These are phyloP conservation scores for Nephrocerus scutellatus DNA, from an alignment of 2,888 invertebrate genomes.

Conservation along the genomic window DNA sequence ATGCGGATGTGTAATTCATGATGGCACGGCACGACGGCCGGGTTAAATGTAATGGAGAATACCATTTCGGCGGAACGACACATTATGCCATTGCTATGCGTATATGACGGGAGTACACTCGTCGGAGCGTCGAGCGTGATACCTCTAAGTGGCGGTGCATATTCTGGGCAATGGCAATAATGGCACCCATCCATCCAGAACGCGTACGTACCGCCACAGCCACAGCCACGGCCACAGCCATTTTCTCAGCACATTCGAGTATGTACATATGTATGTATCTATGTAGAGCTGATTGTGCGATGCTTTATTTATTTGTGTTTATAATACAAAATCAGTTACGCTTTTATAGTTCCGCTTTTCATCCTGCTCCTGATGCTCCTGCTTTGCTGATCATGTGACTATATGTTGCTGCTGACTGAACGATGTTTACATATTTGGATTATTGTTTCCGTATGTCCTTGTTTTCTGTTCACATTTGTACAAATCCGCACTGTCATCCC, in stretches of 20 bases:
- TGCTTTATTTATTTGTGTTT: conserved; percentile 48
- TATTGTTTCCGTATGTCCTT: conserved; percentile 43
- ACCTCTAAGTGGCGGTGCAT: background rate
- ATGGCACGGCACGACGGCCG: conserved; percentile 20
- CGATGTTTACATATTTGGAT: conserved; percentile 45
- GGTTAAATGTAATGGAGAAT: conserved; percentile 43
- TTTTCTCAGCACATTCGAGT: background rate
- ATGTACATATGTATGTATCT: conserved; percentile 14
- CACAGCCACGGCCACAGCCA: background rate
- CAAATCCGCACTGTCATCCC: conserved; percentile 10
- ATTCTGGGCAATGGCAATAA: conserved; percentile 2
- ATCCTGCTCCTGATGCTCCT: conserved; percentile 3
- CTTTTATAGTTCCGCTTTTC: conserved; percentile 32
- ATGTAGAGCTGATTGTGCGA: conserved; percentile 13
- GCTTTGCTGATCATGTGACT: conserved; percentile 10
- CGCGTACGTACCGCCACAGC: conserved; percentile 2
- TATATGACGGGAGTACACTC: conserved; percentile 9
- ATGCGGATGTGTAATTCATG: too few relatives aligned
- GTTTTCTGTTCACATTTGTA: conserved; percentile 24
- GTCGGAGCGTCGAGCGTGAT: too few relatives aligned
- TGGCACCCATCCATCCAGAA: conserved; percentile 6
- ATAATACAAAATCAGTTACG: conserved; percentile 49
- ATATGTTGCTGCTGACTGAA: conserved; percentile 27
- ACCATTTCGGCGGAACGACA: too few relatives aligned
- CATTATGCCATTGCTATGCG: conserved; percentile 33